phyloP scores from a whole-genome alignment of 2,113 vertebrate species.

The Pan paniscus region DNA sequence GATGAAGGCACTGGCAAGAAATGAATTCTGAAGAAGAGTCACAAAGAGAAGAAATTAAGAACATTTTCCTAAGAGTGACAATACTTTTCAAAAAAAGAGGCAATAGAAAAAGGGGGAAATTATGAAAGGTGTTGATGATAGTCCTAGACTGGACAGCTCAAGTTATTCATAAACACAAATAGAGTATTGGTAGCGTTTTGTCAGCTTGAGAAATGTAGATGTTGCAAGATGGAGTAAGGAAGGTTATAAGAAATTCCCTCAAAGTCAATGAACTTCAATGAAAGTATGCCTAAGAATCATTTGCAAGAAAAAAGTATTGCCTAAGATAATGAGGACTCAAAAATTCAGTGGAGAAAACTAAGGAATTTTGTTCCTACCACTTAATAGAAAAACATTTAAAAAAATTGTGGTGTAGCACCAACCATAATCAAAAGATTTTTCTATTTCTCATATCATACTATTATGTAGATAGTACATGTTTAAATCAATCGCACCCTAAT shows the following conservation, averaged over 20 bases:
- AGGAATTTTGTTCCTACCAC: not conserved
- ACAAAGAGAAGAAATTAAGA: conserved; percentile 18
- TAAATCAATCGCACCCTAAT: conserved; percentile 19
- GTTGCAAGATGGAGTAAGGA: not conserved
- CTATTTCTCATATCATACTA: conserved; percentile 28
- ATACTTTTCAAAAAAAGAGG: not conserved
- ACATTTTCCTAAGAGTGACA: not conserved
- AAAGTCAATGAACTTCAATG: conserved; percentile 7
- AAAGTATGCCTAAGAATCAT: not conserved
- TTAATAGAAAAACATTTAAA: conserved; percentile 15
- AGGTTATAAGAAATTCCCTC: not conserved
- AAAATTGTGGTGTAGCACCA: not conserved
- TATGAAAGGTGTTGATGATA: not conserved
- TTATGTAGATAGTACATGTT: not conserved
- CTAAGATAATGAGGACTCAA: not conserved
- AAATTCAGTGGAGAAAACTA: conserved; percentile 31
- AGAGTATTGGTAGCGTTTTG: not conserved
- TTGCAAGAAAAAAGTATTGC: not conserved
- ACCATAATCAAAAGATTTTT: not conserved
- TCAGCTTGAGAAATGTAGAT: not conserved
- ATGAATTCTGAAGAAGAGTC: not conserved
- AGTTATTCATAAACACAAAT: not conserved
- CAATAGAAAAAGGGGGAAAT: not conserved
- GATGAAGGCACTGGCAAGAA: not conserved
- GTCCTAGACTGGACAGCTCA: not conserved